phyloP scores from a whole-genome alignment of 1,140 invertebrate species.

The Trinorchestia longiramus region DNA sequence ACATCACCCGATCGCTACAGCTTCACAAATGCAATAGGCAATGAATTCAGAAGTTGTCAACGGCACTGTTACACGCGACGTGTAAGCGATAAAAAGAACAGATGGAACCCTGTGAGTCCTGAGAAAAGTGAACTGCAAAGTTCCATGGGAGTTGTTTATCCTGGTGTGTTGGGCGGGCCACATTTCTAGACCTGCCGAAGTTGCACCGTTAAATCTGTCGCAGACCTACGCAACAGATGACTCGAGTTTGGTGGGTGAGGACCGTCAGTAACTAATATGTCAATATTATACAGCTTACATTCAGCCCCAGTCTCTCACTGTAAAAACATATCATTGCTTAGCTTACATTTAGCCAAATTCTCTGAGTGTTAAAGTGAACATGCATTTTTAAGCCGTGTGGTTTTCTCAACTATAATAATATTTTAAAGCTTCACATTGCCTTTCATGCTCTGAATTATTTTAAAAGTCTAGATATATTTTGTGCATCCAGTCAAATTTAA shows the following conservation, averaged over 20 bases:
- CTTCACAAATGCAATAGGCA: neutral
- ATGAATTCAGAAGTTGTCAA: slow-evolving; percentile 2
- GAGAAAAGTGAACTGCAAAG: neutral
- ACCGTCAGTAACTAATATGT: neutral
- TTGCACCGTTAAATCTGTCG: neutral
- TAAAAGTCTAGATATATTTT: neutral
- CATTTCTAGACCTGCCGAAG: neutral
- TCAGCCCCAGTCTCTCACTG: neutral
- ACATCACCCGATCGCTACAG: neutral
- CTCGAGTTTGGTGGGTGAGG: neutral
- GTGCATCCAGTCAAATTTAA: neutral
- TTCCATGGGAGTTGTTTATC: neutral
- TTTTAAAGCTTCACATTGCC: no score
- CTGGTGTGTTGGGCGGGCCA: neutral
- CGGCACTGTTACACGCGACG: neutral
- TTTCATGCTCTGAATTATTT: neutral
- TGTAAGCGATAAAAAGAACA: neutral
- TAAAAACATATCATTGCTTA: no score
- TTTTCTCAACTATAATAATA: no score
- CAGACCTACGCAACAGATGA: neutral
- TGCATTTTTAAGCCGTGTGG: no score
- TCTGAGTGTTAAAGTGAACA: no score
- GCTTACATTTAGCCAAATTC: no score
- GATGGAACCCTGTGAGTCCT: neutral
- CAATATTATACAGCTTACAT: neutral